These are phyloP conservation scores for Austrolebias charrua DNA, from an alignment of 2,797 vertebrate species.

Conservation along the genomic window DNA sequence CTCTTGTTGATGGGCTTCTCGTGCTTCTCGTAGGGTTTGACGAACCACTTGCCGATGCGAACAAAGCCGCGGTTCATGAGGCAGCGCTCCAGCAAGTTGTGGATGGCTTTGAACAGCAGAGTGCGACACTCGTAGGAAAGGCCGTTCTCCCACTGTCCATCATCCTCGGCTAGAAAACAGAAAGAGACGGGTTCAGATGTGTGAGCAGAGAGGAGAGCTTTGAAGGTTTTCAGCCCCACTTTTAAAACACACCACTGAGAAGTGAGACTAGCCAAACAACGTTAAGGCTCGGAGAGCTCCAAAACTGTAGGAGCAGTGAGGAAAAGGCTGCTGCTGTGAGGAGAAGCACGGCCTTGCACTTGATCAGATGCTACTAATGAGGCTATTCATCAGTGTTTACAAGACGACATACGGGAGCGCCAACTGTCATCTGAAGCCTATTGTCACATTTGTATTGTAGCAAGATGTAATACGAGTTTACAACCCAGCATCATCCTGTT, in stretches of 20 bases:
- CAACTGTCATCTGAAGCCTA: constrained; percentile 11
- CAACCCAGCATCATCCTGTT: not conserved
- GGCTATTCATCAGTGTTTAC: constrained; percentile 25
- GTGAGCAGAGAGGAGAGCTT: not conserved
- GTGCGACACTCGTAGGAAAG: constrained; percentile 98
- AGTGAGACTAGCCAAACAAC: constrained; percentile 9
- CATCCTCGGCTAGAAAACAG: constrained; percentile 79
- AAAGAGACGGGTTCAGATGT: not conserved
- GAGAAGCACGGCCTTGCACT: no score
- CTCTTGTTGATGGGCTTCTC: constrained; percentile 97
- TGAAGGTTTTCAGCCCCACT: not conserved
- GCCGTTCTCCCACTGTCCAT: constrained; percentile 96
- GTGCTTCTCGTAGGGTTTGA: constrained; percentile 98
- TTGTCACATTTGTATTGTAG: constrained; percentile 10
- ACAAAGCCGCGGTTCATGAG: constrained; percentile 97
- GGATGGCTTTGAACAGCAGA: constrained; percentile 97
- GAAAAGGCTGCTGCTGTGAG: not conserved
- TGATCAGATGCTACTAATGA: constrained; percentile 23
- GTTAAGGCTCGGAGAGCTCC: constrained; percentile 5
- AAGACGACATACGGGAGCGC: constrained; percentile 17
- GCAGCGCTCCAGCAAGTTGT: constrained; percentile 96
- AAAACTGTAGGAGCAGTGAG: not conserved
- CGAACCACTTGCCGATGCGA: constrained; percentile 98
- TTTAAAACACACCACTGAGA: constrained; percentile 2
- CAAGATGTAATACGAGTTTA: not conserved